phyloP scores from a whole-genome alignment of 1,140 invertebrate genomes.

The Melipona quadrifasciata region DNA sequence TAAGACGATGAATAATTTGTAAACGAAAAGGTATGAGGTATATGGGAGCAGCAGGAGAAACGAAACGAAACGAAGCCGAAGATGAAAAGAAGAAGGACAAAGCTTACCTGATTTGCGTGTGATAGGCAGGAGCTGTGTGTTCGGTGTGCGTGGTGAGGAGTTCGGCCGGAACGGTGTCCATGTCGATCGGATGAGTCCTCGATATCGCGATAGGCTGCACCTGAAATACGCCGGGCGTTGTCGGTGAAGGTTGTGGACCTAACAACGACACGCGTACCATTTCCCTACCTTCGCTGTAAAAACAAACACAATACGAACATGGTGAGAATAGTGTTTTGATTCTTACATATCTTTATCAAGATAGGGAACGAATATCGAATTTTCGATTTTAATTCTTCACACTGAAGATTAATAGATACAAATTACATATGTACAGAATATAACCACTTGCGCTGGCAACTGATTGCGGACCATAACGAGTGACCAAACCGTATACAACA shows the following conservation, averaged over 20 bases:
- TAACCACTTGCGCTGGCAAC: no score
- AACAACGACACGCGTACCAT: conserved; percentile 80
- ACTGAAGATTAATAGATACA: no score
- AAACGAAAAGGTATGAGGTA: not conserved
- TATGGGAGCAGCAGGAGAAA: not conserved
- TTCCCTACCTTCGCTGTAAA: conserved; percentile 79
- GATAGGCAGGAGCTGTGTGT: conserved; percentile 79
- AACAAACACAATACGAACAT: conserved; percentile 11
- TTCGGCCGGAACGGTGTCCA: conserved; percentile 78
- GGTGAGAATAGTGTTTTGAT: not conserved
- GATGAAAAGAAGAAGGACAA: not conserved
- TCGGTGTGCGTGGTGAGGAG: conserved; percentile 80
- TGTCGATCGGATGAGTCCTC: conserved; percentile 69
- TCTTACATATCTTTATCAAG: no score
- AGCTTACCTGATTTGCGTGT: conserved; percentile 78
- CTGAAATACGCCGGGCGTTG: conserved; percentile 79
- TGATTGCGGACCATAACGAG: no score
- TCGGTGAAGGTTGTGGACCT: conserved; percentile 78
- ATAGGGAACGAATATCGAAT: no score
- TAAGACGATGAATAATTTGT: not conserved
- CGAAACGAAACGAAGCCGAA: not conserved
- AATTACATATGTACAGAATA: no score
- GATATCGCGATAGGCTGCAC: conserved; percentile 74
- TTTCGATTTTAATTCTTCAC: no score
- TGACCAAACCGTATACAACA: no score